Evolutionary conservation across 2,113 vertebrate genomes (phyloP).

Genomic region (Microcebus tavaratra): DNA sequence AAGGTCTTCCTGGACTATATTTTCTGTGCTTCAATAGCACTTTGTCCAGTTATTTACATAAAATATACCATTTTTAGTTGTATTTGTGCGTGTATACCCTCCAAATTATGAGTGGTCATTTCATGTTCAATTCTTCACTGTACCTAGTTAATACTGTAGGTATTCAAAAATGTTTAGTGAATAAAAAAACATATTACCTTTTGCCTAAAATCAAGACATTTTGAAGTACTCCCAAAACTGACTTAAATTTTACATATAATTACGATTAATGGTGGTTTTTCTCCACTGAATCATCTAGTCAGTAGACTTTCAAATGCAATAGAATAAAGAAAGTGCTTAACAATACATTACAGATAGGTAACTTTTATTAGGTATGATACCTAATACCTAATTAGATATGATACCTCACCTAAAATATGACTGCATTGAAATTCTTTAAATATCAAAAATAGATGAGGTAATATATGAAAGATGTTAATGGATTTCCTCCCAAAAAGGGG

Average conservation of each 20-base stretch:
- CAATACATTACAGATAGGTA: neutral
- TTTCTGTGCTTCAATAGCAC: neutral
- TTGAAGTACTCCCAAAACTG: neutral
- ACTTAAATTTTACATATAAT: slow-evolving; percentile 16
- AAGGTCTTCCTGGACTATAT: neutral
- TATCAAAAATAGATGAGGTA: neutral
- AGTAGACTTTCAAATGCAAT: neutral
- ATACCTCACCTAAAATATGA: neutral
- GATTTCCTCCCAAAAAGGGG: neutral
- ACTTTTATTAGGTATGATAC: neutral
- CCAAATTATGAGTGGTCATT: neutral
- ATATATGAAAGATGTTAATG: slow-evolving; percentile 4
- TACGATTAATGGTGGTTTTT: neutral
- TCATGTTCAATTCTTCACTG: neutral
- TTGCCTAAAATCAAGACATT: slow-evolving; percentile 22
- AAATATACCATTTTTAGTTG: neutral
- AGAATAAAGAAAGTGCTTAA: slow-evolving; percentile 10
- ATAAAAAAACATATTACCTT: slow-evolving; percentile 1
- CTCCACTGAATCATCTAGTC: neutral
- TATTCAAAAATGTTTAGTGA: neutral
- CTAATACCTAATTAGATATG: too few relatives aligned
- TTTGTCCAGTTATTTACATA: neutral
- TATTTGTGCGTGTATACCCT: neutral
- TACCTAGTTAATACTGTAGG: neutral
- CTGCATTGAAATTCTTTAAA: neutral